A percentile compares a stretch with the other conserved stretches of the same genome.
Evolutionary conservation across 2,113 vertebrate species (phyloP).

Genomic region (Caranx melampygus): DNA sequence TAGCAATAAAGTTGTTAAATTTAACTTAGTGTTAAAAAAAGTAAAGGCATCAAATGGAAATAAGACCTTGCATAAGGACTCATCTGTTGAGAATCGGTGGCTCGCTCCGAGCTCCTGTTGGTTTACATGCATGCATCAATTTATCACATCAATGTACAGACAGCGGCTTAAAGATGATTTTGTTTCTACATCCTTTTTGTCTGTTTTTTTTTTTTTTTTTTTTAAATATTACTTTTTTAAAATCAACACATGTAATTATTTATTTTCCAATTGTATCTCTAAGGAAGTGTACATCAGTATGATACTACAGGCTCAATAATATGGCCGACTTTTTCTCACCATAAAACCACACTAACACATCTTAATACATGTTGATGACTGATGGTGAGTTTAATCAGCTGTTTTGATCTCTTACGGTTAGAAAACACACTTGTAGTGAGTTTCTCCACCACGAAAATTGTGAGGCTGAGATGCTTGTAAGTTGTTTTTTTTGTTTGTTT

Average conservation of each 20-base stretch:
- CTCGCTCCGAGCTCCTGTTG: neutral
- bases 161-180: neutral
- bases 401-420: neutral
- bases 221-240: too few species aligned
- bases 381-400: neutral
- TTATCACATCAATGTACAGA: neutral
- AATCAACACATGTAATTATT: too few species aligned
- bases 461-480: neutral
- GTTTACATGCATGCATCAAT: neutral
- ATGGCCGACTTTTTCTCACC: neutral
- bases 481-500: too few species aligned
- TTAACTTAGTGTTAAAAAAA: slow-evolving; percentile 41
- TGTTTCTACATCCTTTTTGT: neutral
- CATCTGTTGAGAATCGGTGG: neutral
- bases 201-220: too few species aligned
- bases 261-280: neutral
- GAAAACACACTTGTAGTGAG: neutral
- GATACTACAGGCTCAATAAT: neutral
- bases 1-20: slow-evolving; percentile 35
- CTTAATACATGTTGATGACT: neutral
- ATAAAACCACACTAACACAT: slow-evolving; percentile 12
- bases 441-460: neutral
- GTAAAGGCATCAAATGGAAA: slow-evolving; percentile 49
- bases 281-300: neutral
- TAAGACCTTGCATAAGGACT: slow-evolving; percentile 15